These are phyloP conservation scores for Hesperophylax magnus DNA, from an alignment of 1,140 invertebrate genomes.

Conservation along the genomic window DNA sequence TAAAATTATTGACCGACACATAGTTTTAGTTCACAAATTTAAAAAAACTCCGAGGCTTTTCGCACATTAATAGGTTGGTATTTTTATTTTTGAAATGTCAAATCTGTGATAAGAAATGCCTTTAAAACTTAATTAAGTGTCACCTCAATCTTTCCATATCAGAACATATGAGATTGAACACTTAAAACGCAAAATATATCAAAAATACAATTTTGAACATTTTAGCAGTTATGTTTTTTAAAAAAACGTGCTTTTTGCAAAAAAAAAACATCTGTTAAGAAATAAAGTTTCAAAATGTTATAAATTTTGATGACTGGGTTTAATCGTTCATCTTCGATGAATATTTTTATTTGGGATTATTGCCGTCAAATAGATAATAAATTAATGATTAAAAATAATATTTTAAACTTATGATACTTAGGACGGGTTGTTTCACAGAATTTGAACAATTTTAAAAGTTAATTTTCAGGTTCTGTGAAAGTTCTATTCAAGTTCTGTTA, in stretches of 20 bases:
- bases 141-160: slow-evolving; percentile 23
- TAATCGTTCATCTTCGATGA: background rate
- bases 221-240: background rate
- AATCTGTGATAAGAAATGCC: slow-evolving; percentile 53
- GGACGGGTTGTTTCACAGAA: too few relatives aligned
- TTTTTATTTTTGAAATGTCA: slow-evolving; percentile 54
- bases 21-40: background rate
- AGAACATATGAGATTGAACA: slow-evolving; percentile 29
- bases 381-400: background rate
- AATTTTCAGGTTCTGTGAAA: too few relatives aligned
- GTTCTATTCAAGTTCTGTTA: too few relatives aligned
- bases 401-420: background rate
- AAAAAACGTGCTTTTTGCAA: slow-evolving; percentile 1
- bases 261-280: background rate
- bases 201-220: background rate
- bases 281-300: slow-evolving; percentile 6
- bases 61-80: slow-evolving; percentile 49
- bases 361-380: too few relatives aligned
- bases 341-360: too few relatives aligned
- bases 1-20: background rate
- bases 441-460: too few relatives aligned
- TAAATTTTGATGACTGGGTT: background rate
- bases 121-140: slow-evolving; percentile 15
- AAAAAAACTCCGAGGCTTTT: slow-evolving; percentile 37
- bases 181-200: background rate